Conservation (phyloP, 2,113 vertebrate species). For the Gobiocypris rarus region DNA sequence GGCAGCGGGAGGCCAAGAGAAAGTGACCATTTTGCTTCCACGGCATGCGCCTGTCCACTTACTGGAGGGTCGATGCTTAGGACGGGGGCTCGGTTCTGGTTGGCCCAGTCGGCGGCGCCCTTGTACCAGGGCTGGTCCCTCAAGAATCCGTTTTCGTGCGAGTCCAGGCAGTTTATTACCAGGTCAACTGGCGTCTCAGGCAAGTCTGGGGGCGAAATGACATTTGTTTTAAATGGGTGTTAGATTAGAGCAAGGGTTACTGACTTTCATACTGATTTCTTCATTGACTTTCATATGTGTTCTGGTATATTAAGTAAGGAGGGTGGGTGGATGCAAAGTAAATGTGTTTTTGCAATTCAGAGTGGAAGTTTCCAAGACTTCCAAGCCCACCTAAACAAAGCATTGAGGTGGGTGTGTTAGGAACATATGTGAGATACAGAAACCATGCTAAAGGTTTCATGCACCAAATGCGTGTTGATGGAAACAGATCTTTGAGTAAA, state of each 20-base stretch:
- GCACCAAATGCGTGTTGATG: not conserved
- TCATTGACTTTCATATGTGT: not conserved
- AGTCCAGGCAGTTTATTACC: constrained; percentile 97
- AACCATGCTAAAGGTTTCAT: not conserved
- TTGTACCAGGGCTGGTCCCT: constrained; percentile 97
- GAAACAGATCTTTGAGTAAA: not conserved
- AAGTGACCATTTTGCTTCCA: constrained; percentile 96
- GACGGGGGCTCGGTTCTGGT: constrained; percentile 92
- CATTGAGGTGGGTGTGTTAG: constrained; percentile 23
- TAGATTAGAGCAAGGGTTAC: not conserved
- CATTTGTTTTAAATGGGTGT: not conserved
- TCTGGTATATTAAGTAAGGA: not conserved
- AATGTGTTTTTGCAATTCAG: not conserved
- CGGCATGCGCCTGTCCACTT: constrained; percentile 84
- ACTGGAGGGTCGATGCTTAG: constrained; percentile 95
- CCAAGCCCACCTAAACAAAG: not conserved
- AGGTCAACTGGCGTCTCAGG: constrained; percentile 93
- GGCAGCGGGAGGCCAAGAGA: constrained; percentile 90
- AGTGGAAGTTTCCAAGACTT: constrained; percentile 22
- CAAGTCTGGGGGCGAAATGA: constrained; percentile 78
- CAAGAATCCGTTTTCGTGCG: constrained; percentile 92
- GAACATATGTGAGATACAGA: constrained; percentile 5
- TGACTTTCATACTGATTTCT: not conserved
- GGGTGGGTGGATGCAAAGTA: constrained; percentile 20
- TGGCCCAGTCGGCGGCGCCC: constrained; percentile 94